These are phyloP conservation scores for Caenorhabditis brenneri DNA, from an alignment of 1,140 invertebrate genomes.

Conservation along the genomic window DNA sequence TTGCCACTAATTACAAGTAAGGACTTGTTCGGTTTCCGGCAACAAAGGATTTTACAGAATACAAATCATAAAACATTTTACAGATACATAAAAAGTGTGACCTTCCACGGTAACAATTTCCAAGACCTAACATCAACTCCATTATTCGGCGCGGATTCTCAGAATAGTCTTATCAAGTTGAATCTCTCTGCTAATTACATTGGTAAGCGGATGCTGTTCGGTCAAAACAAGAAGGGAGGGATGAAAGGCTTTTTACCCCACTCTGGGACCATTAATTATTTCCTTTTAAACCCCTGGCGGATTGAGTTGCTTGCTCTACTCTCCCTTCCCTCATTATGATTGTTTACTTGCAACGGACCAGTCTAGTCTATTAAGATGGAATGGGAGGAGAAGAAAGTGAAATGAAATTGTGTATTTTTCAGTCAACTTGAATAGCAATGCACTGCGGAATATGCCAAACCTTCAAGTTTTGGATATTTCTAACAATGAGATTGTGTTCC, in stretches of 20 bases:
- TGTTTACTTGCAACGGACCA: background rate
- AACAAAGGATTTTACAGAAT: slow-evolving; percentile 51
- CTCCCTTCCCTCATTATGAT: background rate
- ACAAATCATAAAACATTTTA: slow-evolving; percentile 27
- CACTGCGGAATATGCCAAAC: slow-evolving; percentile 65
- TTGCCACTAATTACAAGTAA: slow-evolving; percentile 66
- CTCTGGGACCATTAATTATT: background rate
- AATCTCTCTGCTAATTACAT: slow-evolving; percentile 71
- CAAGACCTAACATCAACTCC: slow-evolving; percentile 67
- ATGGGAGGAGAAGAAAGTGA: background rate
- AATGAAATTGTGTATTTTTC: background rate
- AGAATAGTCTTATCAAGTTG: slow-evolving; percentile 57
- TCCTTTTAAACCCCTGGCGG: background rate
- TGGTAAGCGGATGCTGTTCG: slow-evolving; percentile 37
- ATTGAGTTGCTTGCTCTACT: background rate
- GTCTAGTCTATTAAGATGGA: background rate
- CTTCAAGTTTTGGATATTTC: slow-evolving; percentile 66
- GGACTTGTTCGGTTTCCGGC: too few species aligned
- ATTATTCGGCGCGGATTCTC: slow-evolving; percentile 60
- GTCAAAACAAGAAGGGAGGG: slow-evolving; percentile 8
- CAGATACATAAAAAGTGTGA: slow-evolving; percentile 62
- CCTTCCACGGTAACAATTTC: slow-evolving; percentile 70
- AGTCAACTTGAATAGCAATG: slow-evolving; percentile 67
- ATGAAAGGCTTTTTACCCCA: background rate
- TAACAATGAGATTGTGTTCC: slow-evolving; percentile 69